Evolutionary conservation across 2,888 invertebrate genomes (phyloP), one percentile per base, ranked within the genome.

Genomic region (Ectobius pallidus): DNA sequence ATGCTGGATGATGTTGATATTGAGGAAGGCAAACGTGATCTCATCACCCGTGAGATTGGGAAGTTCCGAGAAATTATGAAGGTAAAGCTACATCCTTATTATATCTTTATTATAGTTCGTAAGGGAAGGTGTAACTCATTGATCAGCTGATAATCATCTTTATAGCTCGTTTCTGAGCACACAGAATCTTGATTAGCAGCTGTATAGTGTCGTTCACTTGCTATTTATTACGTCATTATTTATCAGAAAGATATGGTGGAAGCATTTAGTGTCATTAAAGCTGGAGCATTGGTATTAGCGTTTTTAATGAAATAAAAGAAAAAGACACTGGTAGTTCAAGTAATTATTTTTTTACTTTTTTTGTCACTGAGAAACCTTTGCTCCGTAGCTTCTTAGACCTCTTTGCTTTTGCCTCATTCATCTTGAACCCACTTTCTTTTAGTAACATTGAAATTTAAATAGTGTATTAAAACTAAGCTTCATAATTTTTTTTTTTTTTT

Each of bases 1-100:
- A 25, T 69, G 68, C 69, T 94, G 39, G 93, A 93, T 79, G 94
- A 94, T 80, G 92, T 93, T 34, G 96, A 95, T 82, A 91, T 97
- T 75, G 98, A 98, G 81, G 97, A 97, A 84, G 97, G 97, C 81
- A 97, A 97, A 84, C 91, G 96, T 65, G 96, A 96, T 84, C 89
- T 98, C 78, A 99, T 99, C 79, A 96, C 95, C 80, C 89, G 97
- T 79, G 99, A 99, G 88, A 99, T 99, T 84, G 95, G 95, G 79
- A 96, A 96, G 85, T 99, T 99, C 86, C 90, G 98, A 76, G 97
- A 97, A 86, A 94, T 95, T 78, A 97, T 96, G 92, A 96, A 96
- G 94, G 95, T 95, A 90, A 87, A 86, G 78, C 76, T n/a, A 58
- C 58, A 58, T 58, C 27, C n/a, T 58, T 30, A 34, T 7, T 34